Evolutionary conservation across 2,113 vertebrate species (phyloP), one percentile per base, ranked within the genome.

Genomic region (Bombycilla garrulus): DNA sequence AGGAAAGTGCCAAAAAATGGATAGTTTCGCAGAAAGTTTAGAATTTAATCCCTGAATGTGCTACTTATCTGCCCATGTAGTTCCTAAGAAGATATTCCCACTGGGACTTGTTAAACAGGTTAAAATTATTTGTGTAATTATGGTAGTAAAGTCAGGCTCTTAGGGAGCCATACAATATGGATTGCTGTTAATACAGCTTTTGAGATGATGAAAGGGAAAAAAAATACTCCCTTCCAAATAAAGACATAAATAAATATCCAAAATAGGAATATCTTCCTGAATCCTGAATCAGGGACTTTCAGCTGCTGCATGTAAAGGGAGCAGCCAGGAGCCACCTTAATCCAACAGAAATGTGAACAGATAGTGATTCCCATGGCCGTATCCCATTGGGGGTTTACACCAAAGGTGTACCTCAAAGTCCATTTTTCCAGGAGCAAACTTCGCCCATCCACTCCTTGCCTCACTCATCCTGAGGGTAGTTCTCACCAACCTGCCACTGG

Each of bases 11-110:
- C 5, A 1, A 16, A 57, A 92, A 86, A 53, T 9, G 2, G 8
- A 16, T 72, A 45, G 62, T 64, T 89, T 93, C 85, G 35, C 28
- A 66, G 65, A 78, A 79, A 62, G n/a, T 90, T 88, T 92, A 77
- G 33, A 85, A 85, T n/a, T 42, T 76, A 93, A 80, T 87, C 70
- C 79, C 38, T 90, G 82, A 92, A 93, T 56, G 15, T 42, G 15
- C 26, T 94, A 83, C 45, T 95, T 90, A 77, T 77, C 57, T 87
- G 20, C 17, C 29, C 31, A 26, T 66, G 58, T 77, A 73, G 35
- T 38, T 85, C 42, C 36, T 92, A 78, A 92, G 89, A 89, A 95
- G 81, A 87, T 95, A 96, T 20, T 89, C 81, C 78, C 87, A 72
- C 26, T 81, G 89, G 78, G 73, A 95, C 51, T 87, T 96, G 67